These are phyloP conservation scores for Limenitis camilla DNA, from an alignment of 2,888 invertebrate species.

Conservation along the genomic window DNA sequence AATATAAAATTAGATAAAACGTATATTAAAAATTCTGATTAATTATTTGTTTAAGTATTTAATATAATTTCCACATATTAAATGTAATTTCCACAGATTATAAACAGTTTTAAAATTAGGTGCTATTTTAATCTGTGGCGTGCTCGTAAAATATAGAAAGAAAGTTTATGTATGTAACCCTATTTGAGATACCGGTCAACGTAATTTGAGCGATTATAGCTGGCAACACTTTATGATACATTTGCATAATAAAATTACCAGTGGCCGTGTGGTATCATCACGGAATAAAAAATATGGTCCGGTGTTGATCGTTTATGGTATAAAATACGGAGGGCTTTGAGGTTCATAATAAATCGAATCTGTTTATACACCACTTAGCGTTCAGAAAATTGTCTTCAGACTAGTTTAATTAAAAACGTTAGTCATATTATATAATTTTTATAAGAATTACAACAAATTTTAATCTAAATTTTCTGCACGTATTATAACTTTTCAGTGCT, in stretches of 20 bases:
- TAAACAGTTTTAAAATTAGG: too few species aligned
- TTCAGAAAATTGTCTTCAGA: conserved; percentile 17
- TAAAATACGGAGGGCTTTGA: conserved; percentile 49
- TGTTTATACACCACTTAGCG: conserved; percentile 28
- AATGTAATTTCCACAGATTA: too few species aligned
- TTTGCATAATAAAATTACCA: conserved; percentile 73
- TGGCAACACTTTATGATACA: conserved; percentile 67
- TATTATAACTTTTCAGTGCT: too few species aligned
- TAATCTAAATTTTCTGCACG: too few species aligned
- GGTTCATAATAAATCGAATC: conserved; percentile 41
- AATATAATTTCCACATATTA: too few species aligned
- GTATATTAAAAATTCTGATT: too few species aligned
- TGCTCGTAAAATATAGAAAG: too few species aligned
- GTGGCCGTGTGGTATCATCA: conserved; percentile 40
- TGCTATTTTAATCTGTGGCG: too few species aligned
- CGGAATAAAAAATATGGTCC: conserved; percentile 44
- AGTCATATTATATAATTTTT: too few species aligned
- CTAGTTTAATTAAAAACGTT: conserved; percentile 13
- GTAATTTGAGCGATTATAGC: conserved; percentile 62
- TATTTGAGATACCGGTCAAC: not conserved
- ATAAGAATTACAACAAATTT: too few species aligned
- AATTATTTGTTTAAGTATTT: too few species aligned
- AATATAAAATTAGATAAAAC: too few species aligned
- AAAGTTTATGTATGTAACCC: not conserved
- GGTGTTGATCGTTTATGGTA: conserved; percentile 43